These are phyloP conservation scores for Tetragnatha versicolor DNA, from an alignment of 1,140 invertebrate genomes.

Conservation along the genomic window DNA sequence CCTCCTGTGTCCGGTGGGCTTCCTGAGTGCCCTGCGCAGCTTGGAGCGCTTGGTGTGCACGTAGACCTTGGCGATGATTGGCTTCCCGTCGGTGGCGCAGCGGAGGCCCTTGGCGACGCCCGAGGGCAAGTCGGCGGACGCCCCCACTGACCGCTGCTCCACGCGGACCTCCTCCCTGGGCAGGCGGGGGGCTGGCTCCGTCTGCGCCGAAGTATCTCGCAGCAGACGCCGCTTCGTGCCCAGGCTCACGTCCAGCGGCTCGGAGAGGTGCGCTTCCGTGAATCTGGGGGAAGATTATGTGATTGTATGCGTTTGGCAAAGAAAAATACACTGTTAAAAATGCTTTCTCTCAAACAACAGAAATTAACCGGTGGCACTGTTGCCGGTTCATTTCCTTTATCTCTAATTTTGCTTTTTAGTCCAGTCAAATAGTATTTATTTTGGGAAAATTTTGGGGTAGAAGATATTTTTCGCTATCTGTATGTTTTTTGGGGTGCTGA, in stretches of 20 bases:
- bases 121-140: not conserved
- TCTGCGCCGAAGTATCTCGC: slow-evolving; percentile 34
- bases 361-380: too few species aligned
- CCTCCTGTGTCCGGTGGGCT: slow-evolving; percentile 21
- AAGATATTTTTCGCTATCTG: too few species aligned
- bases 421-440: too few species aligned
- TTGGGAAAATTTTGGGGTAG: too few species aligned
- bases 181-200: not conserved
- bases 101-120: not conserved
- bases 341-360: too few species aligned
- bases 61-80: slow-evolving; percentile 48
- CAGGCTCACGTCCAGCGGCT: slow-evolving; percentile 28
- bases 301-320: too few species aligned
- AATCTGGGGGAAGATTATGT: not conserved
- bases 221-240: not conserved
- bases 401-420: too few species aligned
- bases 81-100: slow-evolving; percentile 12
- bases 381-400: too few species aligned
- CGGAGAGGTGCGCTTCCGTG: not conserved
- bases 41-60: slow-evolving; percentile 46
- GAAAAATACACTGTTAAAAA: too few species aligned
- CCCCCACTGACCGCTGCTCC: not conserved
- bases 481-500: too few species aligned
- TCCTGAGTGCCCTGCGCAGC: not conserved
- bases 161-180: slow-evolving; percentile 8